Base-by-base conservation (phyloP, 2,888 invertebrate species). In the Adineta ricciae region DNA sequence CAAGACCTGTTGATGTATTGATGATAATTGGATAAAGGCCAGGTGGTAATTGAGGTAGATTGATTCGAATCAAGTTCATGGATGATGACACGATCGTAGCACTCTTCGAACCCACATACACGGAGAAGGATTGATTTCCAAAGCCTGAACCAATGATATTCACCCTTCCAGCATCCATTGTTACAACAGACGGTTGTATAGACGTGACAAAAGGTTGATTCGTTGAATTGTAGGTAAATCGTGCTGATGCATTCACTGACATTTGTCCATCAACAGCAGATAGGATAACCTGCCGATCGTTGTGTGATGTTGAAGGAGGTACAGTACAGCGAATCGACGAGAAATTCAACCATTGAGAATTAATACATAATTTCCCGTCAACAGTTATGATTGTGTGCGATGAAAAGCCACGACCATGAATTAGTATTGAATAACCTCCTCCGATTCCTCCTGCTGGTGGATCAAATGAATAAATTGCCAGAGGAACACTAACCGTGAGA, bases 341-440 rank as follows among this genome's bases (percentile, higher is more conserved):
- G 38, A 56, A 85, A 36, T 21, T 85, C 7, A 21, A 21, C 8
- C 38, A 14, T 78, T 2, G 3, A 27, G 19, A 21, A 56, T 83
- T 38, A 7, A 27, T 32, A 84, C 85, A 85, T 50, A 9, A 9
- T 7, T 54, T 78, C 19, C 52, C 52, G 78, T 84, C 85, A 41
- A 85, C 32, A 50, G 36, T 82, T 5, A 85, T 78, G 1, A 32
- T n/a, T 1, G 84, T 36, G 3, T 50, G 14, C n/a, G 0, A 3
- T 19, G 78, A 83, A n/a, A 85, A 85, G 2, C 85, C 85, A 19
- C n/a, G 73, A 7, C 85, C 85, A 36, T 11, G 64, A 16, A 85
- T 38, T 49, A 50, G 83, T 14, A 85, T 19, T 52, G 36, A 46
- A n/a, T 72, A 46, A 19, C 85, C 85, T n/a, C 85, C 85, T 21